phyloP scores from a whole-genome alignment of 1,140 invertebrate genomes.

The Drosophila melanogaster region DNA sequence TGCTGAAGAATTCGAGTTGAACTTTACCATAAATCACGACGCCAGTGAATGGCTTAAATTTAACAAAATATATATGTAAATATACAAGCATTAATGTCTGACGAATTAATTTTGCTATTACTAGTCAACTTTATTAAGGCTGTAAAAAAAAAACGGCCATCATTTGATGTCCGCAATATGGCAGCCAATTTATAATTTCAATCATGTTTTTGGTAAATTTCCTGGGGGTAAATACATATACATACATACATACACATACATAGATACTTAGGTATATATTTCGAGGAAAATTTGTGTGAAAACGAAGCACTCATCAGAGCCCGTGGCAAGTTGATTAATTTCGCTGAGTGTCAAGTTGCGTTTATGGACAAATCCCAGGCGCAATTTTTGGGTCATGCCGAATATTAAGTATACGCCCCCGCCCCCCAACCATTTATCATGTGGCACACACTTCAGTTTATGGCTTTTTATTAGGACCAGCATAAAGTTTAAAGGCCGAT shows the following conservation, averaged over 20 bases:
- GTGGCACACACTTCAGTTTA: constrained; percentile 44
- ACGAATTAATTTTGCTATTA: not conserved
- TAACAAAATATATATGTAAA: not conserved
- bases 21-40: too few species aligned
- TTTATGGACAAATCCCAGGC: constrained; percentile 57
- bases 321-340: constrained; percentile 45
- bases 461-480: constrained; percentile 44
- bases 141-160: not conserved
- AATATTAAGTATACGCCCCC: constrained; percentile 12
- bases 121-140: constrained; percentile 3
- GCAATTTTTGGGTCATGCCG: constrained; percentile 32
- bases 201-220: constrained; percentile 11
- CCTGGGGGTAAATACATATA: not conserved
- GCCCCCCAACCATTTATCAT: constrained; percentile 39
- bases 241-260: too few species aligned
- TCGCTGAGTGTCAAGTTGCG: constrained; percentile 44
- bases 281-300: not conserved
- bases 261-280: not conserved
- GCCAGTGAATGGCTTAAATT: too few species aligned
- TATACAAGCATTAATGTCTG: not conserved
- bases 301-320: constrained; percentile 8
- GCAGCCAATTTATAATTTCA: constrained; percentile 25
- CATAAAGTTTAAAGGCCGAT: constrained; percentile 32
- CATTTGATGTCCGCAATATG: constrained; percentile 1
- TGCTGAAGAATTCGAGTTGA: not conserved